These are phyloP conservation scores for Caranx melampygus DNA, from an alignment of 2,113 vertebrate genomes.

Conservation along the genomic window DNA sequence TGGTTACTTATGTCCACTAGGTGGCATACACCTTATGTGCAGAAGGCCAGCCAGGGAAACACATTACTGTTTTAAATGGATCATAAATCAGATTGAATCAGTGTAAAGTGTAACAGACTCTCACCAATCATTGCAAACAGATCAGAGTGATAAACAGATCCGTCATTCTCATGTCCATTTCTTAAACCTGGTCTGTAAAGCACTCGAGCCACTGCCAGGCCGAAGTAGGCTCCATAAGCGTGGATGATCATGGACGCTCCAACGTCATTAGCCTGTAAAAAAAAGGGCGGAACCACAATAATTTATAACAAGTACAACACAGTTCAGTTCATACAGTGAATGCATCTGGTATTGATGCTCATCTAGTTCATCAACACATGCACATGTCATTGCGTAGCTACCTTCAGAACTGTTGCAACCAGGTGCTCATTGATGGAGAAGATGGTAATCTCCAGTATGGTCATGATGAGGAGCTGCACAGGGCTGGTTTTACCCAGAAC, in stretches of 20 bases:
- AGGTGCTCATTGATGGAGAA: constrained; percentile 92
- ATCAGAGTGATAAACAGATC: constrained; percentile 93
- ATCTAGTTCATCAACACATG: not conserved
- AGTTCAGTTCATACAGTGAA: not conserved
- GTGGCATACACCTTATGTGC: constrained; percentile 22
- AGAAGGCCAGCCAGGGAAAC: constrained; percentile 1
- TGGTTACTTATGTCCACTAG: constrained; percentile 54
- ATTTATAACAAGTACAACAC: not conserved
- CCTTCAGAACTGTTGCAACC: constrained; percentile 76
- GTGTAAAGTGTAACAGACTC: constrained; percentile 42
- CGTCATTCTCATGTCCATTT: constrained; percentile 87
- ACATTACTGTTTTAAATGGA: not conserved
- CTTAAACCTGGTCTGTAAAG: constrained; percentile 88
- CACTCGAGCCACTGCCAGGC: constrained; percentile 88
- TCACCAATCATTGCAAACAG: constrained; percentile 97
- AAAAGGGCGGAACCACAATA: not conserved
- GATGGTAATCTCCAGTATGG: constrained; percentile 90
- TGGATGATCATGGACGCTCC: constrained; percentile 98
- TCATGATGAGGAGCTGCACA: constrained; percentile 93
- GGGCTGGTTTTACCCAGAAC: constrained; percentile 96
- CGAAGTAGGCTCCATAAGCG: constrained; percentile 95
- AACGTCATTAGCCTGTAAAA: constrained; percentile 88
- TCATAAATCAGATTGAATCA: not conserved
- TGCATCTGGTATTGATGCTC: not conserved
- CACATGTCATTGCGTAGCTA: constrained; percentile 66